Base-by-base conservation (phyloP, 2,113 vertebrate species). In the Rhinolophus ferrumequinum region DNA sequence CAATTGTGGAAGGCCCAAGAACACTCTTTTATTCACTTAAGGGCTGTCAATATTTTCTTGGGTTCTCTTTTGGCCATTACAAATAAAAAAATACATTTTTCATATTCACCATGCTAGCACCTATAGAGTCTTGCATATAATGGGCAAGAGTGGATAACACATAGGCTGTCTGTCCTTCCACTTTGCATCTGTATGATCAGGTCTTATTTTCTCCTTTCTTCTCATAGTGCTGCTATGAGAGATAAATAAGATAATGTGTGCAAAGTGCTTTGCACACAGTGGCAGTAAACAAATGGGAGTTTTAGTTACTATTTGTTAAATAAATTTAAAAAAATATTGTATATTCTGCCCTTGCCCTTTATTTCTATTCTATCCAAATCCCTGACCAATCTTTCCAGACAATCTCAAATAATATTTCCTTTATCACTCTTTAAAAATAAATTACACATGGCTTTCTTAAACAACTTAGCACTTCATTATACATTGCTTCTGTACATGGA, bases 21-120 rank as follows among this genome's bases (percentile, higher is more conserved):
- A 70, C 35, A 73, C 2, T 79, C 50, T 90, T 89, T 95, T 24
- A 94, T 81, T 93, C 38, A 95, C 73, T 75, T 96, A 86, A 85
- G 73, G 72, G 79, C 87, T 88, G 83, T 95, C 97, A 97, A 75
- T 95, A 97, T 98, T 98, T 98, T 95, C 83, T 72, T 79, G 97
- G 50, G 56, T 97, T 98, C 94, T 89, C 89, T 98, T 97, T 90
- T 77, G 88, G 69, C 58, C 86, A 98, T 97, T 95, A 97, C 70
- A 95, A 93, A 80, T 89, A 60, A 88, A 86, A 60, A 96, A 90
- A 93, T 1, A 35, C 2, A 47, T 52, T 52, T 73, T 88, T 41
- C 16, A 41, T 35, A 73, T 52, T 62, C 47, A 83, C 26, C 9
- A n/a, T 72, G n/a, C 8, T 30, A 50, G 73, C 4, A 35, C 8